These are phyloP conservation scores for Alces alces DNA, from an alignment of 2,113 vertebrate genomes.

Conservation along the genomic window DNA sequence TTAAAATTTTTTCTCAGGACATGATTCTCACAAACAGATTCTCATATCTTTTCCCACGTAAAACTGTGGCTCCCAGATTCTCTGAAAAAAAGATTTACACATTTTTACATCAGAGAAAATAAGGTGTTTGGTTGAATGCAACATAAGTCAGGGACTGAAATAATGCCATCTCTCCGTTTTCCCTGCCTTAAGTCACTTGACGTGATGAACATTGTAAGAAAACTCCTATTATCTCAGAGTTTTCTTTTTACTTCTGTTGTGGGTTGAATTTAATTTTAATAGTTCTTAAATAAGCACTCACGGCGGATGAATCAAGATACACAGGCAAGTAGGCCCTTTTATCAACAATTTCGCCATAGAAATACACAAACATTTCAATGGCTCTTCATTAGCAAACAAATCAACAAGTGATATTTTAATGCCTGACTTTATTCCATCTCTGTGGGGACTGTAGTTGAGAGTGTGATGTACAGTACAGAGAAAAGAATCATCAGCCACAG, in stretches of 20 bases:
- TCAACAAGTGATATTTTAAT: constrained; percentile 94
- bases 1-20: not conserved
- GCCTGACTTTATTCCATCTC: constrained; percentile 89
- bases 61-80: not conserved
- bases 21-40: not conserved
- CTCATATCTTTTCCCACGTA: not conserved
- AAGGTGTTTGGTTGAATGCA: not conserved
- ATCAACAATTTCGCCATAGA: constrained; percentile 88
- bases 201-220: constrained; percentile 74
- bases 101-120: not conserved
- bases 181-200: constrained; percentile 70
- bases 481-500: constrained; percentile 87
- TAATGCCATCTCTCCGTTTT: constrained; percentile 43
- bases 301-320: constrained; percentile 79
- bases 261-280: constrained; percentile 83
- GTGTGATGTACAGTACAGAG: constrained; percentile 91
- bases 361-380: constrained; percentile 91
- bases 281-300: constrained; percentile 82
- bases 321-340: constrained; percentile 83
- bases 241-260: constrained; percentile 63
- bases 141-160: constrained; percentile 7
- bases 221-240: constrained; percentile 71
- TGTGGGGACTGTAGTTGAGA: constrained; percentile 86
- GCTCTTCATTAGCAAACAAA: constrained; percentile 93
- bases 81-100: not conserved